A percentile compares a stretch with the other conserved stretches of the same genome.
phyloP scores from a whole-genome alignment of 2,113 vertebrate genomes.

The Chionomys nivalis region DNA sequence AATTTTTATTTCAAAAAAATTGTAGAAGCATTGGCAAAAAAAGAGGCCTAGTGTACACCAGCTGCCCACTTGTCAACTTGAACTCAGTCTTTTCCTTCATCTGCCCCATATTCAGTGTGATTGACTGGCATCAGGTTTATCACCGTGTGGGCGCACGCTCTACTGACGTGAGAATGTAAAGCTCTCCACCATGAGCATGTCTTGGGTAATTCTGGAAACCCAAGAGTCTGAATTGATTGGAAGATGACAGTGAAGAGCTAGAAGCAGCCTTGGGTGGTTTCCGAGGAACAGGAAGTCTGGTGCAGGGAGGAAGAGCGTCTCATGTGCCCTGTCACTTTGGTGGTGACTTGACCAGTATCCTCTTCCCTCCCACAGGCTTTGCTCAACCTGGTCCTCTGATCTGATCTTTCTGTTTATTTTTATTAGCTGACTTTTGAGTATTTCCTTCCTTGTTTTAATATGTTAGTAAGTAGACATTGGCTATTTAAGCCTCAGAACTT shows the following conservation, averaged over 20 bases:
- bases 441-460: conserved; percentile 62
- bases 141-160: background rate
- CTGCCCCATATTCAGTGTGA: background rate
- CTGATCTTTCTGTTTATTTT: background rate
- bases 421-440: conserved; percentile 40
- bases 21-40: background rate
- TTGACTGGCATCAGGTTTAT: background rate
- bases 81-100: conserved; percentile 7
- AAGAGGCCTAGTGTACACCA: too few species aligned
- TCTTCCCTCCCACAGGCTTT: background rate
- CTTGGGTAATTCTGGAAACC: background rate
- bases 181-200: background rate
- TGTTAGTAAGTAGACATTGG: conserved; percentile 70
- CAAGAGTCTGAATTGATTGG: background rate
- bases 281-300: background rate
- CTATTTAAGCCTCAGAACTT: conserved; percentile 71
- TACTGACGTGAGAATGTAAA: background rate
- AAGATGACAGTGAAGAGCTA: background rate
- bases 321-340: background rate
- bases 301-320: background rate
- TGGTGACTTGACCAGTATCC: background rate
- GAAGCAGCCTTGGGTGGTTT: background rate
- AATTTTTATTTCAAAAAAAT: background rate
- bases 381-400: background rate
- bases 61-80: background rate